Percentiles rank a stretch among this genome's conserved stretches.
These are phyloP conservation scores for Babylonia areolata DNA, from an alignment of 1,140 invertebrate genomes.

Conservation along the genomic window DNA sequence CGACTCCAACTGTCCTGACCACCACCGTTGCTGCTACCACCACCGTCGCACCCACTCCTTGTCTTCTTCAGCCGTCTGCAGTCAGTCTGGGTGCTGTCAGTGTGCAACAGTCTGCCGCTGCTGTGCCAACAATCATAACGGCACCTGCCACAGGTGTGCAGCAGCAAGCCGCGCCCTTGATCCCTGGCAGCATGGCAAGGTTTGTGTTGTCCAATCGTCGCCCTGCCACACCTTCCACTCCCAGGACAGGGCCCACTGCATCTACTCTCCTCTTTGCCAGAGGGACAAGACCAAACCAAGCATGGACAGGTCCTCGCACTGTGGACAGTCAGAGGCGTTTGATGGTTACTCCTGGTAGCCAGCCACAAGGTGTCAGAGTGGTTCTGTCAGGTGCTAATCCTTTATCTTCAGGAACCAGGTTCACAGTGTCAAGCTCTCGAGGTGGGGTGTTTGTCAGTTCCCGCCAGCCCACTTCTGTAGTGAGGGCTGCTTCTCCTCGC, in stretches of 20 bases:
- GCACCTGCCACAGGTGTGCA: too few species aligned
- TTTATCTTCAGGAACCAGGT: neutral
- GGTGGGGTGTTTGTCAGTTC: neutral
- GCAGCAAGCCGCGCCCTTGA: neutral
- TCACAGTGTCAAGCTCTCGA: conserved; percentile 4
- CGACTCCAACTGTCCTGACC: neutral
- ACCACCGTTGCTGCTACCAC: neutral
- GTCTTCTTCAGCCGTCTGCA: neutral
- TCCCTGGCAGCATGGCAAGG: neutral
- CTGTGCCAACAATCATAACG: neutral
- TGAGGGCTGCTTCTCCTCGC: neutral
- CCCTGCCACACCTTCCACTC: neutral
- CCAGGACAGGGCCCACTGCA: conserved; percentile 5
- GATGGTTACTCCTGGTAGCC: neutral
- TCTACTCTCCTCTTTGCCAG: conserved; percentile 3
- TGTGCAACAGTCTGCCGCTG: too few species aligned
- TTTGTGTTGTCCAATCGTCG: conserved; percentile 3
- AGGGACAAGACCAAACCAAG: neutral
- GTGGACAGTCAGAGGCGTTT: conserved; percentile 16
- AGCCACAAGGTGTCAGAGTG: neutral
- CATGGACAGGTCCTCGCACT: conserved; percentile 21
- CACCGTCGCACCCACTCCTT: neutral
- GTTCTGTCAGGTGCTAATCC: neutral
- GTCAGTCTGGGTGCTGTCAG: neutral
- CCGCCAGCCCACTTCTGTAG: neutral